These are phyloP conservation scores for Phylloscopus collybita DNA, from an alignment of 2,797 vertebrate species.

Conservation along the genomic window DNA sequence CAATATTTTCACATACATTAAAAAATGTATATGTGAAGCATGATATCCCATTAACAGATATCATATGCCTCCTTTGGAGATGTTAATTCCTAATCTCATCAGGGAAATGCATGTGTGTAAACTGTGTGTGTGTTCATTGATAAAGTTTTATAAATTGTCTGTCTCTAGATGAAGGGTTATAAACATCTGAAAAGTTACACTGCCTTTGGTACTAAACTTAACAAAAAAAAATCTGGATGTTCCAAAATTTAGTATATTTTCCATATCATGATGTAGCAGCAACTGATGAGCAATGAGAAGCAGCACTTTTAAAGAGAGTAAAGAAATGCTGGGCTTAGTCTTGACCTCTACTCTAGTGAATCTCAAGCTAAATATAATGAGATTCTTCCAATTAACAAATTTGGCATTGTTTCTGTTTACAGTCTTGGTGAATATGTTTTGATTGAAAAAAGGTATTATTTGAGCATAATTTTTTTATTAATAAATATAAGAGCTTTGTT, in stretches of 20 bases:
- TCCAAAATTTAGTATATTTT: background rate
- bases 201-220: background rate
- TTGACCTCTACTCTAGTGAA: background rate
- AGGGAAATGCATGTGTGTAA: background rate
- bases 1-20: conserved; percentile 34
- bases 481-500: background rate
- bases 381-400: background rate
- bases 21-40: background rate
- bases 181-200: background rate
- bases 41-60: conserved; percentile 29
- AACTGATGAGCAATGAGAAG: background rate
- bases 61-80: conserved; percentile 8
- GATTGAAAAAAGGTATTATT: background rate
- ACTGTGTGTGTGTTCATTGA: background rate
- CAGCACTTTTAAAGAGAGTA: background rate
- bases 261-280: background rate
- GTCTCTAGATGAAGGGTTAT: background rate
- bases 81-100: conserved; percentile 38
- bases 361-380: background rate
- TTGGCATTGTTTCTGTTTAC: background rate
- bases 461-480: background rate
- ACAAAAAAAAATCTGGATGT: background rate
- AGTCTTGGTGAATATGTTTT: background rate
- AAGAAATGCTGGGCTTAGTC: background rate
- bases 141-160: background rate